Evolutionary conservation across 2,797 vertebrate species (phyloP).

Genomic region (Gymnocypris eckloni): DNA sequence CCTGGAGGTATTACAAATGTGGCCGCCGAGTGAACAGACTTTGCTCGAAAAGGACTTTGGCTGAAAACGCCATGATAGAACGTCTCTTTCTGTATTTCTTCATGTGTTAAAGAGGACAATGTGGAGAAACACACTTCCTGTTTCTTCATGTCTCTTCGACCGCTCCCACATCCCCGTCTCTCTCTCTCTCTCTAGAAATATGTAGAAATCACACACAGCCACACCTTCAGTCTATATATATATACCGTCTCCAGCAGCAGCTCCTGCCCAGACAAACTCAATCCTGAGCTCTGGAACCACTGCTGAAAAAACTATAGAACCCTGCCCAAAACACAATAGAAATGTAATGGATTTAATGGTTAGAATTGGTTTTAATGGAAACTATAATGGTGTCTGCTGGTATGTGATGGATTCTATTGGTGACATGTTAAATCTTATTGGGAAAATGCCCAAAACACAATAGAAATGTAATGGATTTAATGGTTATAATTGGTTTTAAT

Average conservation of each 20-base stretch:
- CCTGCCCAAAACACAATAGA: no score
- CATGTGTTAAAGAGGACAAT: background rate
- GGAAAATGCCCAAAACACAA: no score
- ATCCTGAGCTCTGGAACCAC: background rate
- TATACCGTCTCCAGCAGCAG: background rate
- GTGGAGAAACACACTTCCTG: slow-evolving; percentile 15
- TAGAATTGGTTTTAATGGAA: no score
- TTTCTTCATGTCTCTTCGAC: slow-evolving; percentile 8
- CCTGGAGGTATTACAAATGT: background rate
- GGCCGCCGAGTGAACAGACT: background rate
- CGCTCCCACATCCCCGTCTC: background rate
- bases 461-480: no score
- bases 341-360: no score
- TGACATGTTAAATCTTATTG: no score
- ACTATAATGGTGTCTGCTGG: no score
- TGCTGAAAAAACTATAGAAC: no score
- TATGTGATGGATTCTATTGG: no score
- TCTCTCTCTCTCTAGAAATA: background rate
- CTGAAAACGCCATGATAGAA: background rate
- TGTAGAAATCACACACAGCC: background rate
- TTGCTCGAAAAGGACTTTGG: background rate
- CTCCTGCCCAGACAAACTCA: slow-evolving; percentile 3
- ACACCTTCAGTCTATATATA: slow-evolving; percentile 15
- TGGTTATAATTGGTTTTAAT: no score
- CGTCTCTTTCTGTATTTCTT: background rate